Evolutionary conservation across 2,888 invertebrate species (phyloP).

Genomic region (Drosophila nigritarsus): DNA sequence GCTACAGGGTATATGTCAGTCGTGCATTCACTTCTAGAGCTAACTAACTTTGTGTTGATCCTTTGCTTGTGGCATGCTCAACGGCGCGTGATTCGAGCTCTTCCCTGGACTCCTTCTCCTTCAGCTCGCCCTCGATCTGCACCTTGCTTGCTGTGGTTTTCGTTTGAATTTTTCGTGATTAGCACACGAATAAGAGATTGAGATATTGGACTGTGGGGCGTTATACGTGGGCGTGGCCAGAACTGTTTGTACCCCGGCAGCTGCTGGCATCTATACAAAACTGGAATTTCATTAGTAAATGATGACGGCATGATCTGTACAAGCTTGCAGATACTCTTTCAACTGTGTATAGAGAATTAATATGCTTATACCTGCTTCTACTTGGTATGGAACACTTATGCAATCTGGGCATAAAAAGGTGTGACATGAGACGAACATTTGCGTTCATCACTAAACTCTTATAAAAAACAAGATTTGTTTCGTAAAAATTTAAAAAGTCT

Average conservation of each 20-base stretch:
- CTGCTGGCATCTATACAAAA: conserved; percentile 47
- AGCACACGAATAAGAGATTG: conserved; percentile 71
- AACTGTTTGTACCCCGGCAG: conserved; percentile 50
- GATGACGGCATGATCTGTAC: conserved; percentile 21
- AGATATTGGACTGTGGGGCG: conserved; percentile 42
- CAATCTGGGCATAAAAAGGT: background rate
- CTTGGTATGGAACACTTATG: background rate
- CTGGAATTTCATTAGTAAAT: conserved; percentile 2
- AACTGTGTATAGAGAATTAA: background rate
- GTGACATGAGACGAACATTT: background rate
- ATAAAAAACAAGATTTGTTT: background rate
- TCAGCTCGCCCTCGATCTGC: background rate
- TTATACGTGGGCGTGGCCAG: conserved; percentile 60
- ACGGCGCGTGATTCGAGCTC: conserved; percentile 67
- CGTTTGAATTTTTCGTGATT: conserved; percentile 77
- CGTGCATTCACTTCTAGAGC: background rate
- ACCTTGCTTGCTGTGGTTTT: conserved; percentile 36
- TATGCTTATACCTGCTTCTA: background rate
- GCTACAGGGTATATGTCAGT: background rate
- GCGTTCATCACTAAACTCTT: background rate
- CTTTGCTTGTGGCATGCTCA: conserved; percentile 49
- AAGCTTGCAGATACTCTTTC: background rate
- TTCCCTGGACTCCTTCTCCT: conserved; percentile 4
- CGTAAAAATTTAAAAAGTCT: fast-evolving
- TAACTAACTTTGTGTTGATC: conserved; percentile 31